phyloP scores from a whole-genome alignment of 2,113 vertebrate species.

The Pseudorasbora parva region DNA sequence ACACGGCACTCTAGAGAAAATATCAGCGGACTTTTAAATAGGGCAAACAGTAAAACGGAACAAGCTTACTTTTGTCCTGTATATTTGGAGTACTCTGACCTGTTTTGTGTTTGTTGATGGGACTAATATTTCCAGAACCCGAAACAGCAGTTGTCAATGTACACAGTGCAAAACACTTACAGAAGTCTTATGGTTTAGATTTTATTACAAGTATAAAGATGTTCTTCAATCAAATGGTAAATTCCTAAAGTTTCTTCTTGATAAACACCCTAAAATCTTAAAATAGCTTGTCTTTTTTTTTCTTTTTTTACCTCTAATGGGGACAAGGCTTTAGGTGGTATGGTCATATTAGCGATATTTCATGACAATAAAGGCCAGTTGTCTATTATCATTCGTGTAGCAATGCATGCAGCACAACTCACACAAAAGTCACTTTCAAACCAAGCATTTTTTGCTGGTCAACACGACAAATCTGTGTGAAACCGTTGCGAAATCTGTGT shows the following conservation, averaged over 20 bases:
- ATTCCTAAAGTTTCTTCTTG: neutral
- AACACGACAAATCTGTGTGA: too few species aligned
- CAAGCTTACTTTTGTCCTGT: constrained; percentile 65
- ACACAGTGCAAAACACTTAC: neutral
- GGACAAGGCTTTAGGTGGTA: too few species aligned
- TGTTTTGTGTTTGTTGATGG: constrained; percentile 62
- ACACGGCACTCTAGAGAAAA: constrained; percentile 59
- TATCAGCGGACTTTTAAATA: constrained; percentile 69
- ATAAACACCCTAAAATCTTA: neutral
- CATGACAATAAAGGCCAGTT: neutral
- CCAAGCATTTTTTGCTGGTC: neutral
- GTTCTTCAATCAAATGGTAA: neutral
- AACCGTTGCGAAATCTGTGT: neutral
- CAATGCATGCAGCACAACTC: neutral
- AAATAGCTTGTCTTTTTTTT: neutral
- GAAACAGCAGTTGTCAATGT: neutral
- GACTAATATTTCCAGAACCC: constrained; percentile 62
- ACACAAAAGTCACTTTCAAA: neutral
- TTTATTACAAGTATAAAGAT: neutral
- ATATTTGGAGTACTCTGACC: constrained; percentile 65
- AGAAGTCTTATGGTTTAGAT: neutral
- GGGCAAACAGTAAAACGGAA: constrained; percentile 58
- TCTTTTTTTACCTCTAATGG: neutral
- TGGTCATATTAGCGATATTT: neutral
- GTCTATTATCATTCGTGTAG: neutral